A percentile compares a stretch with the other conserved stretches of the same genome.
These are phyloP conservation scores for Percopsis omiscomaycus DNA, from an alignment of 2,797 vertebrate species.

Conservation along the genomic window DNA sequence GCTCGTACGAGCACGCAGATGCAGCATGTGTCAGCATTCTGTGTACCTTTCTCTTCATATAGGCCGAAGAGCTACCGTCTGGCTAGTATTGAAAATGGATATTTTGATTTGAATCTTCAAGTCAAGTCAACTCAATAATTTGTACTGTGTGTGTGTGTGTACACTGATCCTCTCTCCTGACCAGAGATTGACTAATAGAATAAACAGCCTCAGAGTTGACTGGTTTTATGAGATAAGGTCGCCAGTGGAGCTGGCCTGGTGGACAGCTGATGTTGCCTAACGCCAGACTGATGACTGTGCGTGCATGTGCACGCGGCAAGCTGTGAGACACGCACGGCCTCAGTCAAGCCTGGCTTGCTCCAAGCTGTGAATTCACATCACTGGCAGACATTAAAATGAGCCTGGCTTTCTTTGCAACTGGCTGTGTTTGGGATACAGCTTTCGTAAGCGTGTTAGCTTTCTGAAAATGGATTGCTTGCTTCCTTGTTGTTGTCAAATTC, in stretches of 20 bases:
- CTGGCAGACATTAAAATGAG: slow-evolving; percentile 37
- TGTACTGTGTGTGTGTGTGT: background rate
- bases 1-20: too few relatives aligned
- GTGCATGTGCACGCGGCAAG: slow-evolving; percentile 7
- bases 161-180: slow-evolving; percentile 1
- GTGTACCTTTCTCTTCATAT: background rate
- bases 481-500: too few relatives aligned
- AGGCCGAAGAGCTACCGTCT: background rate
- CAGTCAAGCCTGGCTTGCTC: slow-evolving; percentile 20
- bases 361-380: slow-evolving; percentile 46
- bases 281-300: background rate
- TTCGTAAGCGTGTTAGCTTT: too few relatives aligned
- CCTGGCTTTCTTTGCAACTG: slow-evolving; percentile 31
- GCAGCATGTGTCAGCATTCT: background rate
- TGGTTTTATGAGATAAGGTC: slow-evolving; percentile 1
- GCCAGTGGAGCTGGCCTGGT: background rate
- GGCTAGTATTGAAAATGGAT: background rate
- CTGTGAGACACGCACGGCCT: slow-evolving; percentile 26
- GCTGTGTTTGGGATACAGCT: slow-evolving; percentile 3
- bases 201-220: slow-evolving; percentile 8
- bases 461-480: too few relatives aligned
- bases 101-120: background rate
- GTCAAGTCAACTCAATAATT: background rate
- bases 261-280: background rate
- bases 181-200: slow-evolving; percentile 17